Base-by-base conservation (phyloP, 2,113 vertebrate species). In the Labeo rohita region DNA sequence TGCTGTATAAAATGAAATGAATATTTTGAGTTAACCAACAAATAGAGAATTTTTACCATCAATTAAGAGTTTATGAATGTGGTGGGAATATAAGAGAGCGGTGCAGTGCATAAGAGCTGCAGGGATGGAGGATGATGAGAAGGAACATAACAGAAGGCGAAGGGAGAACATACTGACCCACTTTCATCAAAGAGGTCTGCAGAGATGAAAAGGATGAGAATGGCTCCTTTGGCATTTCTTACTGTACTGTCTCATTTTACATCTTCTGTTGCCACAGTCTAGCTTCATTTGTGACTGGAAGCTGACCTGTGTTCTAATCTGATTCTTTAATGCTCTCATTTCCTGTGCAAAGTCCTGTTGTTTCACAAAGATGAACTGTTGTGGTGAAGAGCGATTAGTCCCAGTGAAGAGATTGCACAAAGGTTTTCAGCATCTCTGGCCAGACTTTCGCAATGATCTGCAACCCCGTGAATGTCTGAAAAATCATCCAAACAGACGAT, bases 81-180 rank as follows among this genome's bases (percentile, higher is more conserved):
- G 45, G 2, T 50, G 73, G 10, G 52, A 59, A 28, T n/a, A 43
- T 45, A 61, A 49, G 7, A 23, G 15, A 66, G 47, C 8, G 16
- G 18, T 59, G 0, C 36, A 21, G 8, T 16, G n/a, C 82, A 12
- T 47, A 77, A 47, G 18, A 70, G 34, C 13, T 68, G 65, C 65
- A 16, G 65, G 28, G 36, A 39, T 72, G 39, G 47, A 50, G 63
- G 56, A 61, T 66, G 11, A 47, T 72, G 80, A 56, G 52, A 68
- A 43, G 21, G 65, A 83, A 79, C 18, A 28, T n/a, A 80, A 61
- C 23, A 18, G 80, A 68, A 80, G 47, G 75, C 43, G 45, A 78
- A 78, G 82, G 72, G 45, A 50, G n/a, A 49, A 84, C 87, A 79
- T 43, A 83, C 34, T 86, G 87, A 88, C 85, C 87, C 76, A 66